Conservation (phyloP, 2,113 vertebrate species). For the Peromyscus leucopus region DNA sequence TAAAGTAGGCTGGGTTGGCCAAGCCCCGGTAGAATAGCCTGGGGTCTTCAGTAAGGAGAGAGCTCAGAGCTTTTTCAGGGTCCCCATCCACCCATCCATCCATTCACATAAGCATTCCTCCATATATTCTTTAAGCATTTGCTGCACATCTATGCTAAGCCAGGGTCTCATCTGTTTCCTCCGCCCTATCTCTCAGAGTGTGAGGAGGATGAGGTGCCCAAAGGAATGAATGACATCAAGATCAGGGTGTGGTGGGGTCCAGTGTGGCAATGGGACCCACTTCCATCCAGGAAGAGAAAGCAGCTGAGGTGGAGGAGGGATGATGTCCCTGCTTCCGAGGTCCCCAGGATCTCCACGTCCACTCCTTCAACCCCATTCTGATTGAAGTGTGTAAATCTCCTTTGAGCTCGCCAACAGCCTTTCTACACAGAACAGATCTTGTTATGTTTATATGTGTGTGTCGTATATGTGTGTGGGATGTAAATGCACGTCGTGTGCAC, state of each 20-base stretch:
- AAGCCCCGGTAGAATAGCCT: background rate
- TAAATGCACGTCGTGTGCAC: background rate
- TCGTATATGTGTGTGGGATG: background rate
- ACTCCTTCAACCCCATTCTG: background rate
- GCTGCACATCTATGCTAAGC: rapidly evolving
- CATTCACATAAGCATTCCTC: too few relatives aligned
- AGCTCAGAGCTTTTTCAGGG: background rate
- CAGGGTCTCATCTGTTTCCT: too few relatives aligned
- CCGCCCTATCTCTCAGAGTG: background rate
- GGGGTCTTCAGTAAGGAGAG: background rate
- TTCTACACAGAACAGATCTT: background rate
- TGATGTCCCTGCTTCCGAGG: background rate
- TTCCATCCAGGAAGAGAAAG: background rate
- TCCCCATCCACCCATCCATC: too few relatives aligned
- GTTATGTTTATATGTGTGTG: background rate
- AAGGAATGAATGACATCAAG: rapidly evolving
- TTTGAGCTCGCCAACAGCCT: background rate
- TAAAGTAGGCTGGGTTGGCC: background rate
- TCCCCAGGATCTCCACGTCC: too few relatives aligned
- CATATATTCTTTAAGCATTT: background rate
- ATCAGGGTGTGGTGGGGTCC: rapidly evolving
- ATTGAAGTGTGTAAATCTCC: too few relatives aligned
- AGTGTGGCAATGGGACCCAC: rapidly evolving
- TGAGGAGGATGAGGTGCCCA: background rate
- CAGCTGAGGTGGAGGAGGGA: background rate